Percentiles rank a stretch among this genome's conserved stretches.
phyloP scores from a whole-genome alignment of 1,140 invertebrate species.

The Hypothenemus hampei region DNA sequence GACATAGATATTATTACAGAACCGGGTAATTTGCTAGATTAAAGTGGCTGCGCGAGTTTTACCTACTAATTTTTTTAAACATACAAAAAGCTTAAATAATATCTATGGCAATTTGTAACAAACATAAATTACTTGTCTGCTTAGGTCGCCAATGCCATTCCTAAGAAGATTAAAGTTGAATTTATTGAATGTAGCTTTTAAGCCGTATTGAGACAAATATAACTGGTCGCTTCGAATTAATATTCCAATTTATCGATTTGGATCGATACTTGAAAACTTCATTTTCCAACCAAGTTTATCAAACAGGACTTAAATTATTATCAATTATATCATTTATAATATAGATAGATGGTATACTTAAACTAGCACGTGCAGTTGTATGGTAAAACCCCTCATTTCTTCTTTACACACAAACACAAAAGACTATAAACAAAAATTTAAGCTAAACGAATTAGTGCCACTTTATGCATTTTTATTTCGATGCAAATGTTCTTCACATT shows the following conservation, averaged over 20 bases:
- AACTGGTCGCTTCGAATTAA: neutral
- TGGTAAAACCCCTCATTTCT: neutral
- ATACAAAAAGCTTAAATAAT: no score
- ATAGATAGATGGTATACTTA: neutral
- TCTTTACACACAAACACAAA: neutral
- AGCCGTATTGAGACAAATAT: slow-evolving; percentile 1
- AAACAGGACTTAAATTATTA: no score
- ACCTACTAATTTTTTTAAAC: no score
- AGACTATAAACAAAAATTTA: neutral
- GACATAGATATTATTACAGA: no score
- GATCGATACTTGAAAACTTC: neutral
- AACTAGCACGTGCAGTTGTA: neutral
- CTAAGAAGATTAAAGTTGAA: slow-evolving; percentile 11
- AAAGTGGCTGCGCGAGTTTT: no score
- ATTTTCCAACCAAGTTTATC: neutral
- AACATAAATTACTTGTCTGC: slow-evolving; percentile 11
- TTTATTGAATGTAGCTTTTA: slow-evolving; percentile 12
- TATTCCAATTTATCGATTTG: neutral
- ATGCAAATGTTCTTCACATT: slow-evolving; percentile 5
- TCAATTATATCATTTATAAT: neutral
- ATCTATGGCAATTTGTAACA: slow-evolving; percentile 2
- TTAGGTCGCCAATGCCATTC: slow-evolving; percentile 3
- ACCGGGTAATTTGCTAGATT: no score
- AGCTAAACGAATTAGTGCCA: slow-evolving; percentile 1
- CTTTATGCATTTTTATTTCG: slow-evolving; percentile 9